These are phyloP conservation scores for Apodemus sylvaticus DNA, from an alignment of 2,113 vertebrate genomes.

Conservation along the genomic window DNA sequence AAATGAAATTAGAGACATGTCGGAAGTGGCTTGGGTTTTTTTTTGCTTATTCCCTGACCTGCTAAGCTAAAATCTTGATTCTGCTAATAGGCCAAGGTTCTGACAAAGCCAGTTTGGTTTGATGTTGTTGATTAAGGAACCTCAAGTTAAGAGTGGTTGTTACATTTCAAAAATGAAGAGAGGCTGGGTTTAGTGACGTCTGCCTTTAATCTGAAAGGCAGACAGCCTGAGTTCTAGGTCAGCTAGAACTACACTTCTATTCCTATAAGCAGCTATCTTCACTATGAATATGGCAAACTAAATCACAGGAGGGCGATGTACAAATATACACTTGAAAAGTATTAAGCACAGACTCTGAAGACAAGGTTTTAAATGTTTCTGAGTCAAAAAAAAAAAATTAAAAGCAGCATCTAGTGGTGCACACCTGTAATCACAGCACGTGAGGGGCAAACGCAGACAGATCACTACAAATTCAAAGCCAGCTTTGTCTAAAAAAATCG, in stretches of 20 bases:
- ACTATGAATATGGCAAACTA: neutral
- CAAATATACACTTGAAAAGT: neutral
- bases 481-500: neutral
- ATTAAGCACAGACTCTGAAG: neutral
- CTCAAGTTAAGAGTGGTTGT: neutral
- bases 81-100: neutral
- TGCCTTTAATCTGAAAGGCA: neutral
- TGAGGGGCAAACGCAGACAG: neutral
- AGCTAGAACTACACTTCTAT: neutral
- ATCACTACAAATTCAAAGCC: neutral
- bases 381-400: neutral
- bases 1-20: neutral
- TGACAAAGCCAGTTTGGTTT: neutral
- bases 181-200: neutral
- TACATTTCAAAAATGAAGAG: slow-evolving; percentile 18
- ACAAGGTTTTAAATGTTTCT: neutral
- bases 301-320: neutral
- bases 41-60: neutral
- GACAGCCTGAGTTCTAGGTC: neutral
- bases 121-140: neutral
- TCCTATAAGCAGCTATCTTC: neutral
- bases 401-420: neutral
- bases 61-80: neutral
- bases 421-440: neutral
- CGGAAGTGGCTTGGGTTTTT: neutral